A percentile compares a stretch with the other conserved stretches of the same genome.
These are phyloP conservation scores for Euglossa dilemma DNA, from an alignment of 1,140 invertebrate species.

Conservation along the genomic window DNA sequence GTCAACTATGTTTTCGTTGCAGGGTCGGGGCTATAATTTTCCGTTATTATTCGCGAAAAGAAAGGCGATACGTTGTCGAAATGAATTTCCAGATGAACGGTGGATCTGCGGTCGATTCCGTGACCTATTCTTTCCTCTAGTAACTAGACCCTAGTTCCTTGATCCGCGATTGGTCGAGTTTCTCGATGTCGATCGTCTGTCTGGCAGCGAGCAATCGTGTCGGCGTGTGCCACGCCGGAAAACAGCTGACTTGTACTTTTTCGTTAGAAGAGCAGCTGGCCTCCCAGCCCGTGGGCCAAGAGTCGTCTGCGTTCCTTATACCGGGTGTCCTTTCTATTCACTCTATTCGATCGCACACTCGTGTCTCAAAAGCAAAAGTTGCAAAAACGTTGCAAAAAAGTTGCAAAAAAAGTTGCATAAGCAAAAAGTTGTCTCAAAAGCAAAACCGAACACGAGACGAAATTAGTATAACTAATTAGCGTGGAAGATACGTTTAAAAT, in stretches of 20 bases:
- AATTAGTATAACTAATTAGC: too few relatives aligned
- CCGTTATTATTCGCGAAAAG: neutral
- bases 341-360: too few relatives aligned
- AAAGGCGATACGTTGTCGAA: neutral
- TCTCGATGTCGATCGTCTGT: constrained; percentile 40
- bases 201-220: constrained; percentile 44
- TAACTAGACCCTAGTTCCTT: neutral
- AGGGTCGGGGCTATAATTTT: neutral
- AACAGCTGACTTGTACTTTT: constrained; percentile 73
- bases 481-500: too few relatives aligned
- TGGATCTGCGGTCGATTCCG: too few relatives aligned
- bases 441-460: too few relatives aligned
- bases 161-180: neutral
- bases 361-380: too few relatives aligned
- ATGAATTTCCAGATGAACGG: constrained; percentile 4
- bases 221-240: constrained; percentile 70
- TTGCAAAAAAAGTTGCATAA: too few relatives aligned
- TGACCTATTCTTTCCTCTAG: neutral
- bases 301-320: constrained; percentile 68
- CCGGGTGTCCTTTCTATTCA: constrained; percentile 51
- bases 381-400: too few relatives aligned
- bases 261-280: constrained; percentile 68
- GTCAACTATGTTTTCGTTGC: neutral
- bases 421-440: too few relatives aligned
- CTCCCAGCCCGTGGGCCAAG: constrained; percentile 56